A percentile compares a stretch with the other conserved stretches of the same genome.
Evolutionary conservation across 2,113 vertebrate genomes (phyloP).

Genomic region (Asarcornis scutulata): DNA sequence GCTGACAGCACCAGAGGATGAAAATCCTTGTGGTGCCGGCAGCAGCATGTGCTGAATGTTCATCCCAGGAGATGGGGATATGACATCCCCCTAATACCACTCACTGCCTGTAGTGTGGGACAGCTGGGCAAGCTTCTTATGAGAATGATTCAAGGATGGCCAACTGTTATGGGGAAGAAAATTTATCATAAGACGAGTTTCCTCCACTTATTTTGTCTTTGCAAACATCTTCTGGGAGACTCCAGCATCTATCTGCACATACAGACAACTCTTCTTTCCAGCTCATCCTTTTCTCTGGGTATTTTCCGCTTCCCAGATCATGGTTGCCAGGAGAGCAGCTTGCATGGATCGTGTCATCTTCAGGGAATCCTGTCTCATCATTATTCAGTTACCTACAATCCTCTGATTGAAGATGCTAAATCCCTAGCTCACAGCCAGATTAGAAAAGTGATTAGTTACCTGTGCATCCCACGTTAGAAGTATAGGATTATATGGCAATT

Average conservation of each 20-base stretch:
- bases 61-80: not conserved
- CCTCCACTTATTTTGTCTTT: not conserved
- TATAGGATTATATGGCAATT: slow-evolving; percentile 1
- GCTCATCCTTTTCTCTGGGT: not conserved
- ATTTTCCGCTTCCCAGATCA: not conserved
- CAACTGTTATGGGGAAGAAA: not conserved
- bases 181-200: not conserved
- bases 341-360: not conserved
- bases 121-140: fast-evolving
- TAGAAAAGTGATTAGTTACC: not conserved
- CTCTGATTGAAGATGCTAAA: not conserved
- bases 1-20: not conserved
- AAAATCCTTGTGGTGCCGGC: fast-evolving
- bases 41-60: fast-evolving
- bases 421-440: not conserved
- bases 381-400: not conserved
- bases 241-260: not conserved
- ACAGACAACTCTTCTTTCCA: not conserved
- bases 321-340: slow-evolving; percentile 4
- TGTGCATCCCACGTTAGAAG: not conserved
- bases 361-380: not conserved
- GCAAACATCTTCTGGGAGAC: not conserved
- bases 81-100: not conserved
- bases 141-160: not conserved
- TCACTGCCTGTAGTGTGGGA: not conserved